These are phyloP conservation scores for Gonocerus acuteangulatus DNA, from an alignment of 2,888 invertebrate species.

Conservation along the genomic window DNA sequence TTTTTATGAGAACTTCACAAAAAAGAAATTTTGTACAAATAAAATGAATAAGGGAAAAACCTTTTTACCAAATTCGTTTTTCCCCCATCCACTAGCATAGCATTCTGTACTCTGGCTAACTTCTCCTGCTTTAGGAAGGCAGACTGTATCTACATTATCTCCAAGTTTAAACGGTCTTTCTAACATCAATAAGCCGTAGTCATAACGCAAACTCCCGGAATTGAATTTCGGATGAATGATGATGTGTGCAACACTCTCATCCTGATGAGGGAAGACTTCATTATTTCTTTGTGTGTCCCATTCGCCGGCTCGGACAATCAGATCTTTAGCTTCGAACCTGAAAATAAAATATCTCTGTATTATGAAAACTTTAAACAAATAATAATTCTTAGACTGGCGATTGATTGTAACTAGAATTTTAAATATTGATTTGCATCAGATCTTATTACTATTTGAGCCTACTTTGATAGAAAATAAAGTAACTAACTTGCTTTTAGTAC, in stretches of 20 bases:
- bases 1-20: no score
- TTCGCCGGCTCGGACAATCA: slow-evolving; percentile 62
- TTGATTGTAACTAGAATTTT: no score
- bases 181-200: slow-evolving; percentile 59
- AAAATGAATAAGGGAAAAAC: no score
- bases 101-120: slow-evolving; percentile 52
- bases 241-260: slow-evolving; percentile 49
- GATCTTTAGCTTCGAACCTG: slow-evolving; percentile 13
- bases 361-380: no score
- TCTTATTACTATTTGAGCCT: no score
- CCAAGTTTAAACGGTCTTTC: slow-evolving; percentile 50
- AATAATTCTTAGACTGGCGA: no score
- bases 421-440: no score
- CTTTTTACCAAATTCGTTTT: slow-evolving; percentile 61
- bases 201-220: slow-evolving; percentile 55
- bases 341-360: no score
- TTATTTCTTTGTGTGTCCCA: slow-evolving; percentile 74
- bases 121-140: slow-evolving; percentile 55
- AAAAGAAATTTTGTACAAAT: no score
- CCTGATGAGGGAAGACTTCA: slow-evolving; percentile 61
- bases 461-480: no score
- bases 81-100: slow-evolving; percentile 74
- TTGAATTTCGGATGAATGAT: slow-evolving; percentile 52
- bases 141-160: slow-evolving; percentile 62
- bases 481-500: no score